Evolutionary conservation across 1,140 invertebrate species (phyloP).

Genomic region (Lordiphosa mommai): DNA sequence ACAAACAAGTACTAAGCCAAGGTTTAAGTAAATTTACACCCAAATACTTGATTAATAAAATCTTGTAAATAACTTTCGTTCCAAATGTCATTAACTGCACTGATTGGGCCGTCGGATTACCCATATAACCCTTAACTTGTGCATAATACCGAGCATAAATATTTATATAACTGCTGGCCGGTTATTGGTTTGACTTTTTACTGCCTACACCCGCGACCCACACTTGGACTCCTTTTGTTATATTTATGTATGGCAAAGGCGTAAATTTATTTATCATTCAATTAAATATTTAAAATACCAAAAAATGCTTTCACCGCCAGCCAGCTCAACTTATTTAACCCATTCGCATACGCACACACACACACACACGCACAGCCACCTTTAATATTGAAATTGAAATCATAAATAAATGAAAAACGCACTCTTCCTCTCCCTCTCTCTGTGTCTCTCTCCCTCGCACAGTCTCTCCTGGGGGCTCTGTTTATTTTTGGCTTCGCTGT

Average conservation of each 20-base stretch:
- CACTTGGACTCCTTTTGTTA: neutral
- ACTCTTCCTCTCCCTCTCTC: too few species aligned
- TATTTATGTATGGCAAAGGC: conserved; percentile 36
- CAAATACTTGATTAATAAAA: too few species aligned
- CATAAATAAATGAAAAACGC: conserved; percentile 78
- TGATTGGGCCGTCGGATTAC: too few species aligned
- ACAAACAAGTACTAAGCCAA: too few species aligned
- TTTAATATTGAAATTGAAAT: conserved; percentile 78
- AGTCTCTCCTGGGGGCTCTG: conserved; percentile 1
- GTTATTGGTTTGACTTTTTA: conserved; percentile 47
- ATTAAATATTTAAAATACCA: conserved; percentile 78
- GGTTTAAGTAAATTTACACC: too few species aligned
- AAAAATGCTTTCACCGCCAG: conserved; percentile 74
- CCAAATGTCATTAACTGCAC: too few species aligned
- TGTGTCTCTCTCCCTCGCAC: too few species aligned
- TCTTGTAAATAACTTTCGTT: too few species aligned
- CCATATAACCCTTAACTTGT: neutral
- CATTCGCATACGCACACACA: neutral
- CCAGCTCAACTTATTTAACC: conserved; percentile 49
- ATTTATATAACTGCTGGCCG: conserved; percentile 59
- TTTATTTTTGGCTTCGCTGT: conserved; percentile 36
- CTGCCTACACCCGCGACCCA: neutral
- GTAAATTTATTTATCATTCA: conserved; percentile 75
- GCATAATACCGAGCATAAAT: conserved; percentile 28
- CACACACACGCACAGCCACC: conserved; percentile 30